phyloP scores from a whole-genome alignment of 2,797 vertebrate species.

The Sebastes cheni region DNA sequence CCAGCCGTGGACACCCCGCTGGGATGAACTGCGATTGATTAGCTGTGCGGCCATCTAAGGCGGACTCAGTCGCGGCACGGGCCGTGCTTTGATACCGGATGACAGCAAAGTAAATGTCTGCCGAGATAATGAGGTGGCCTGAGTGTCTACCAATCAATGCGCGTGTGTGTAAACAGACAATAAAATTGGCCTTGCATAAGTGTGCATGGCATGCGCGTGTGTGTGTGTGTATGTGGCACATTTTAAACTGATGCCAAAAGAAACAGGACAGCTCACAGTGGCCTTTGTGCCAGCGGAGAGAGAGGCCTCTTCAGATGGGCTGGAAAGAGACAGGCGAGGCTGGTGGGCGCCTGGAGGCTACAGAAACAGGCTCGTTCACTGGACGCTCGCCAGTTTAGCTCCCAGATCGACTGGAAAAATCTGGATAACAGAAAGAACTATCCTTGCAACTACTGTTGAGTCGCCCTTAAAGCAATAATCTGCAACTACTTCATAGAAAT shows the following conservation, averaged over 20 bases:
- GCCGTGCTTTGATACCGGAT: constrained; percentile 35
- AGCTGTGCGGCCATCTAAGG: constrained; percentile 30
- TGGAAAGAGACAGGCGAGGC: not conserved
- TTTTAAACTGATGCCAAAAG: constrained; percentile 21
- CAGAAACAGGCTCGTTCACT: not conserved
- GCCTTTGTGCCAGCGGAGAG: not conserved
- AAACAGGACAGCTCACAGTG: constrained; percentile 22
- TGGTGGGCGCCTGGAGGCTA: not conserved
- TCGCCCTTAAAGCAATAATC: not conserved
- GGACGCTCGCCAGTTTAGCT: constrained; percentile 7
- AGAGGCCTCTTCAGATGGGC: not conserved
- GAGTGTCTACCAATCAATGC: constrained; percentile 46
- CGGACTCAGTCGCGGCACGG: constrained; percentile 17
- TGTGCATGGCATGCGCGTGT: not conserved
- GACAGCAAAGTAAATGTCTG: constrained; percentile 59
- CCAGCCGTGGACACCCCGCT: not conserved
- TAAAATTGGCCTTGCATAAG: not conserved
- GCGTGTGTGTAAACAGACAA: constrained; percentile 30
- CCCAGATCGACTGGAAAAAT: not conserved
- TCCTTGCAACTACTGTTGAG: not conserved
- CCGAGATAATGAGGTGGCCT: constrained; percentile 56
- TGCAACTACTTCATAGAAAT: not conserved
- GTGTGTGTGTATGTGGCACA: not conserved
- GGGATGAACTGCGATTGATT: constrained; percentile 50
- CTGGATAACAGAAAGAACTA: not conserved